These are phyloP conservation scores for Lytechinus variegatus DNA, from an alignment of 35 echinoderm and acorn worm species.

Conservation along the genomic window DNA sequence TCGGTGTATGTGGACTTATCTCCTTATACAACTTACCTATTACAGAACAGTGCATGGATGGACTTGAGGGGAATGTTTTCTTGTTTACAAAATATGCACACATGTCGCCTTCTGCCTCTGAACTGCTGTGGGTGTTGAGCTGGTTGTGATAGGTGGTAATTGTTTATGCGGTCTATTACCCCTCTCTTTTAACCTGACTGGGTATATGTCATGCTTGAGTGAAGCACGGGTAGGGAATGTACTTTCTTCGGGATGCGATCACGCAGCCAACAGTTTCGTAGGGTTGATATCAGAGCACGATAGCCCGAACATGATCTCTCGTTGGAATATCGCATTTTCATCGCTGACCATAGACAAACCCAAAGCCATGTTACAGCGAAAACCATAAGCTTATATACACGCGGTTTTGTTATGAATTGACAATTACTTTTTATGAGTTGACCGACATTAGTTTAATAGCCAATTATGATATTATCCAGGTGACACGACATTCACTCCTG, in stretches of 20 bases:
- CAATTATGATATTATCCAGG: too few species aligned
- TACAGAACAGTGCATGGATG: too few species aligned
- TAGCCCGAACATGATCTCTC: too few species aligned
- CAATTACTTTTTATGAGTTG: too few species aligned
- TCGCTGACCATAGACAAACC: too few species aligned
- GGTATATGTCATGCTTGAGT: not conserved
- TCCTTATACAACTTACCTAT: not conserved
- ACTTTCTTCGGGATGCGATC: not conserved
- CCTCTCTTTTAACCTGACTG: not conserved
- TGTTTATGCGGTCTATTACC: constrained; percentile 2
- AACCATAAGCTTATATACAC: too few species aligned
- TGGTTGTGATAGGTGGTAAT: not conserved
- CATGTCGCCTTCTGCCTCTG: not conserved
- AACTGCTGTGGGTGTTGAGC: not conserved
- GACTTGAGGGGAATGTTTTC: not conserved
- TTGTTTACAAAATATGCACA: not conserved
- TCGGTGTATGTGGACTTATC: not conserved
- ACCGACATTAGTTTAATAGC: too few species aligned
- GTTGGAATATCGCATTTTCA: too few species aligned
- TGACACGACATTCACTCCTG: too few species aligned
- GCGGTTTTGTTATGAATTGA: too few species aligned
- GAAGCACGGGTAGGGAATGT: not conserved
- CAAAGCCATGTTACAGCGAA: too few species aligned
- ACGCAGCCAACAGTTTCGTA: not conserved
- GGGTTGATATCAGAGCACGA: too few species aligned